A percentile compares a stretch with the other conserved stretches of the same genome.
Conservation (phyloP, 2,888 invertebrate genomes). For the Ectobius pallidus region DNA sequence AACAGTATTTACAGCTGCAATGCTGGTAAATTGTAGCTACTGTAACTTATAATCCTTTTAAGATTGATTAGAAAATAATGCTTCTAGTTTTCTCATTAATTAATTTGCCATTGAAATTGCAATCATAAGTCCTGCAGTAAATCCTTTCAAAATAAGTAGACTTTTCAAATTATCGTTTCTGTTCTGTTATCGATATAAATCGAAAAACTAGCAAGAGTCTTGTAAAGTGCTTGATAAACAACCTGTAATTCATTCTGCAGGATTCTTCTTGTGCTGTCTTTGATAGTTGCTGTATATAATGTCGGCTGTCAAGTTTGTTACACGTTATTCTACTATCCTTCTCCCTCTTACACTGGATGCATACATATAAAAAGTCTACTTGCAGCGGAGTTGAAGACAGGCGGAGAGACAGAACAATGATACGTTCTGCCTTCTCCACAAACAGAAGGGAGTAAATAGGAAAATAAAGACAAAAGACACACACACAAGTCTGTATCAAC, state of each 20-base stretch:
- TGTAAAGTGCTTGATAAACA: background rate
- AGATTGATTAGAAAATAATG: no score
- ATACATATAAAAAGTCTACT: background rate
- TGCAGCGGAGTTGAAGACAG: background rate
- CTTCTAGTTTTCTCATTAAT: no score
- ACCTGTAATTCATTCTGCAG: background rate
- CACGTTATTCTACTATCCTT: background rate
- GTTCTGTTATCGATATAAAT: no score
- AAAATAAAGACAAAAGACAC: slow-evolving; percentile 31
- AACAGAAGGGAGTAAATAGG: slow-evolving; percentile 21
- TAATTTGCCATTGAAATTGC: no score
- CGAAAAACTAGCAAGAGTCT: no score
- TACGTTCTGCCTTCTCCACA: slow-evolving; percentile 18
- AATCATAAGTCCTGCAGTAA: no score
- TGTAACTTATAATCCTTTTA: no score
- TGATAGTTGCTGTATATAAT: background rate
- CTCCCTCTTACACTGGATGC: background rate
- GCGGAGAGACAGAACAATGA: slow-evolving; percentile 19
- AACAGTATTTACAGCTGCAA: no score
- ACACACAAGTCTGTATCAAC: slow-evolving; percentile 17
- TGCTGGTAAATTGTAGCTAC: no score
- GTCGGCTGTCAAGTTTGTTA: background rate
- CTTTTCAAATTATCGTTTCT: no score
- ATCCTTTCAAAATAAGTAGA: no score
- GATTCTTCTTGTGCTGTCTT: background rate